Conservation (phyloP, 2,888 invertebrate species). For the Eristalis pertinax region DNA sequence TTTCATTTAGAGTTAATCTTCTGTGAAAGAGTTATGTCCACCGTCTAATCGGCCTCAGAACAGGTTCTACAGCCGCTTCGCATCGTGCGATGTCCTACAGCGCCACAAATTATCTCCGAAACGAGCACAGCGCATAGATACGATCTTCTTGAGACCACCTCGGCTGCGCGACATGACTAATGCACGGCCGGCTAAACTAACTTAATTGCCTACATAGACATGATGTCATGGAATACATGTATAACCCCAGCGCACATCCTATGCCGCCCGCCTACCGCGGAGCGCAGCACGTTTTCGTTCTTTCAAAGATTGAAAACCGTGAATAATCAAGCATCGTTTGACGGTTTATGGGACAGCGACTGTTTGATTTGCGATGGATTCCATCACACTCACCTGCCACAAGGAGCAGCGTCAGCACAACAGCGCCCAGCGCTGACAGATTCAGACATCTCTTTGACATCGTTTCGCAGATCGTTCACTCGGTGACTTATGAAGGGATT, state of each 20-base stretch:
- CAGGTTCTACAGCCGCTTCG: slow-evolving; percentile 9
- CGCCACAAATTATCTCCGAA: slow-evolving; percentile 36
- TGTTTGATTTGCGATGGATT: not conserved
- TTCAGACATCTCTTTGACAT: slow-evolving; percentile 49
- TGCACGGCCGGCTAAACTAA: slow-evolving; percentile 23
- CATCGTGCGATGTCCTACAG: slow-evolving; percentile 39
- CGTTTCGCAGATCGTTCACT: slow-evolving; percentile 18
- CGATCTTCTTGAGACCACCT: slow-evolving; percentile 32
- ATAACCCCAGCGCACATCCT: not conserved
- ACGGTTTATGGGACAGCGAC: slow-evolving; percentile 26
- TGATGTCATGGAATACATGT: slow-evolving; percentile 46
- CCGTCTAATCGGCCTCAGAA: slow-evolving; percentile 29
- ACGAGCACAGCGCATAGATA: slow-evolving; percentile 10
- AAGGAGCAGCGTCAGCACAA: slow-evolving; percentile 27
- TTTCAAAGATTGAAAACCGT: not conserved
- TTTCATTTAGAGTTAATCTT: slow-evolving; percentile 25
- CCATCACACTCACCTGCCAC: slow-evolving; percentile 63
- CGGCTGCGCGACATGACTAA: slow-evolving; percentile 43
- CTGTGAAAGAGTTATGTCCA: slow-evolving; percentile 38
- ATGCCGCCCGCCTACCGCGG: not conserved
- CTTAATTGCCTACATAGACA: not conserved
- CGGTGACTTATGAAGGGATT: slow-evolving; percentile 29
- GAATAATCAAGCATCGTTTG: slow-evolving; percentile 27
- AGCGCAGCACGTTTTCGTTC: not conserved
- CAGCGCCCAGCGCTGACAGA: slow-evolving; percentile 28